Evolutionary conservation across 2,797 vertebrate genomes (phyloP), one percentile per base, ranked within the genome.

Genomic region (Harpagifer antarcticus): DNA sequence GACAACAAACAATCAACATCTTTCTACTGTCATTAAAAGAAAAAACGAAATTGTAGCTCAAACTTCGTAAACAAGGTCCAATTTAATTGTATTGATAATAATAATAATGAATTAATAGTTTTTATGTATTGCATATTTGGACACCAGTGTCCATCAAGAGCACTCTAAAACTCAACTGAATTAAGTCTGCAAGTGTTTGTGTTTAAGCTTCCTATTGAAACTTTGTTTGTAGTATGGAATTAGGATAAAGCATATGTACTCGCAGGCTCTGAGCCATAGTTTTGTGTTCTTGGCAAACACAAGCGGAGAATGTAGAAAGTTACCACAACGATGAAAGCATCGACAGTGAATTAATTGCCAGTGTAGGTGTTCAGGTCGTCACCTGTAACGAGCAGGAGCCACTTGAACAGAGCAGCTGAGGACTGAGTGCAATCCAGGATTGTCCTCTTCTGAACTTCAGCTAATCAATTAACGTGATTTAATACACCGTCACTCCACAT

Each of bases 401-500:
- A 72, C 83, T 83, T 78, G 40, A 68, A 45, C 71, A 13, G 74
- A 64, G 57, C 79, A 3, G 56, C 72, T 5, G 67, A 83, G 70
- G 66, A 57, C 79, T 12, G 76, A 71, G 76, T 31, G 78, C 78
- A 62, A 52, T 53, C 54, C 57, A 4, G 56, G 4, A 81, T 76
- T 72, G 77, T 91, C 88, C 90, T 86, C 86, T 59, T 33, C 61
- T 86, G 87, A 91, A 90, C 87, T 87, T 49, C 72, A 74, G 66
- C 81, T 73, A 88, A 90, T 88, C 86, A 91, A 90, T 93, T 86
- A 89, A 67, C 23, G 52, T 84, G 87, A 92, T 91, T 92, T 90
- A 89, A 91, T 85, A 84, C 80, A 60, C 61, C 56, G 82, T 73
- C 80, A 45, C 70, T 72, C 63, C 72, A 45, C 76, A 59, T 50